Conservation (phyloP, 92 coral and sea anemone genomes). For the Zoanthus sansibaricus region DNA sequence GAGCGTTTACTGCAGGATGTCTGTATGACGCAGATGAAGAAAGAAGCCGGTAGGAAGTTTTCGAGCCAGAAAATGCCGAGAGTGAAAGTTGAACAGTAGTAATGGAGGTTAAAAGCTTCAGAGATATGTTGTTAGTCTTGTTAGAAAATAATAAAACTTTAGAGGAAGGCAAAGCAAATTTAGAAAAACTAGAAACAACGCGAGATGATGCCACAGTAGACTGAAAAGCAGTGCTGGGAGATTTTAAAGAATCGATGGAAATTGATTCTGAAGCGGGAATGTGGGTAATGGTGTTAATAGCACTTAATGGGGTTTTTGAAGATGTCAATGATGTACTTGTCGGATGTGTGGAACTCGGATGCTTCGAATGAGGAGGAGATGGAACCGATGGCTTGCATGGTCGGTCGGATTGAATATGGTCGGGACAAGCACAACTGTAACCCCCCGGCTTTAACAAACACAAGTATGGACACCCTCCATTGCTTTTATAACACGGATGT, state of each 20-base stretch:
- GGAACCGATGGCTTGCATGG: constrained; percentile 1
- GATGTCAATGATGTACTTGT: background rate
- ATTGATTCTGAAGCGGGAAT: background rate
- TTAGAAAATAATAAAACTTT: background rate
- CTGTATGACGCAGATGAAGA: background rate
- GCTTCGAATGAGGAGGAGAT: background rate
- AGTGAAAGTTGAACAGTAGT: background rate
- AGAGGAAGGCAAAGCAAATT: background rate
- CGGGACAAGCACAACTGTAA: constrained; percentile 40
- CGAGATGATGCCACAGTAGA: background rate
- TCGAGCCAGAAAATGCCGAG: background rate
- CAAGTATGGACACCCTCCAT: constrained; percentile 28
- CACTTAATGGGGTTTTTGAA: background rate
- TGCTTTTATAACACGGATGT: constrained; percentile 28
- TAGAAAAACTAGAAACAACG: background rate
- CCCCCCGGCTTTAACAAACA: constrained; percentile 35
- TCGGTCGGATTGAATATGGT: background rate
- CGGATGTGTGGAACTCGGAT: background rate
- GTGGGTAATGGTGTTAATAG: background rate
- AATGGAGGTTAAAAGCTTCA: background rate
- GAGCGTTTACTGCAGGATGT: background rate
- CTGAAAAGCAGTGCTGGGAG: background rate
- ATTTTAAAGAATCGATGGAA: background rate
- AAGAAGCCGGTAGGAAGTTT: background rate
- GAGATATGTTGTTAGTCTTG: background rate